Conservation (phyloP, 2,888 invertebrate species). For the Spilosoma lubricipeda region DNA sequence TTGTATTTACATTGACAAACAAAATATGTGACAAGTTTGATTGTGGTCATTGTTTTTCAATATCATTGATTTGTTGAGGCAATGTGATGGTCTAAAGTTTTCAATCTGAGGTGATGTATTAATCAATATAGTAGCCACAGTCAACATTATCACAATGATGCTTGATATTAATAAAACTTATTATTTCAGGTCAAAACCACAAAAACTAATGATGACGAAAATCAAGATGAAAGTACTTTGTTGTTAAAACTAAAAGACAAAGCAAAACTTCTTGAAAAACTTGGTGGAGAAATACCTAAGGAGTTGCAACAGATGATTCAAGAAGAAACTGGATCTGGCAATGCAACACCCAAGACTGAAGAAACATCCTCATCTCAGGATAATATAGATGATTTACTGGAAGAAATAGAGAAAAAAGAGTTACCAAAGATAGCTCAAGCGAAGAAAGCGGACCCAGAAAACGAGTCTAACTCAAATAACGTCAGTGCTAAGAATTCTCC, state of each 20-base stretch:
- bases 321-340: constrained; percentile 64
- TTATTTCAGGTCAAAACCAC: constrained; percentile 41
- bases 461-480: constrained; percentile 48
- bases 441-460: constrained; percentile 62
- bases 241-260: constrained; percentile 79
- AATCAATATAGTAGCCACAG: constrained; percentile 8
- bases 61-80: constrained; percentile 63
- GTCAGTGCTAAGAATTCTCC: constrained; percentile 63
- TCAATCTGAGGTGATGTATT: constrained; percentile 76
- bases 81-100: constrained; percentile 82
- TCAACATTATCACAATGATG: not conserved
- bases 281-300: constrained; percentile 83
- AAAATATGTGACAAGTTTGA: constrained; percentile 50
- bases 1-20: constrained; percentile 28
- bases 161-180: constrained; percentile 4
- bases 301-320: constrained; percentile 80
- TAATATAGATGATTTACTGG: constrained; percentile 74
- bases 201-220: constrained; percentile 67
- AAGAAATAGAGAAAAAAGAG: constrained; percentile 79
- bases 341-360: constrained; percentile 60
- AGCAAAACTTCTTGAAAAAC: constrained; percentile 82
- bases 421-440: constrained; percentile 67
- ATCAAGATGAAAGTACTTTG: constrained; percentile 73
- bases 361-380: constrained; percentile 50
- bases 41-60: constrained; percentile 47